Evolutionary conservation across 2,797 vertebrate genomes (phyloP).

Genomic region (Danio albolineatus): DNA sequence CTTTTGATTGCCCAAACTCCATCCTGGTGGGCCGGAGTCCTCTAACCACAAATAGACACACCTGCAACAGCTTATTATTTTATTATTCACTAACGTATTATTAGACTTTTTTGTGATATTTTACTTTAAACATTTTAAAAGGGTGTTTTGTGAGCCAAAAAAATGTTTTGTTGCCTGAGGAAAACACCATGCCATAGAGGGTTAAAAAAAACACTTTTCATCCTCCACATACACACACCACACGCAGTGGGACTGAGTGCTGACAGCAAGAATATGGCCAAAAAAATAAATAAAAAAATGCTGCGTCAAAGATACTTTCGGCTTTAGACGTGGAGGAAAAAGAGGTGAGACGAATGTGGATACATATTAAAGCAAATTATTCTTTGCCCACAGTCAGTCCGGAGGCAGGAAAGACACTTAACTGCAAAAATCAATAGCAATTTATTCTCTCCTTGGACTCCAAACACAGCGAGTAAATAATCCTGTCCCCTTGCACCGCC

Average conservation of each 20-base stretch:
- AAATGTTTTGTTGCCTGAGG: no score
- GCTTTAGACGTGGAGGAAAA: conserved; percentile 45
- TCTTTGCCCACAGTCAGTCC: conserved; percentile 74
- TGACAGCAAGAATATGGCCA: conserved; percentile 4
- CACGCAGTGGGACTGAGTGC: background rate
- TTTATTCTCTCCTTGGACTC: conserved; percentile 88
- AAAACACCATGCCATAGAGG: no score
- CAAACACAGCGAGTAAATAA: conserved; percentile 87
- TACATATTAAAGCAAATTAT: conserved; percentile 68
- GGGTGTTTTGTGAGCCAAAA: no score
- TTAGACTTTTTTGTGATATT: no score
- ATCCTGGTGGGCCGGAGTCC: no score
- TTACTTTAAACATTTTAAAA: no score
- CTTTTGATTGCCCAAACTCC: no score
- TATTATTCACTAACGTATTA: no score
- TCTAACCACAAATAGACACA: no score
- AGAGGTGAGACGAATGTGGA: conserved; percentile 63
- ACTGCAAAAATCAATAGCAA: conserved; percentile 88
- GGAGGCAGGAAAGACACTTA: conserved; percentile 79
- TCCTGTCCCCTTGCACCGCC: conserved; percentile 81
- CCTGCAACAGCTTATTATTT: no score
- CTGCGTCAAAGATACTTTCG: conserved; percentile 33
- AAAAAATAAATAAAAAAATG: background rate
- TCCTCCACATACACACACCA: background rate
- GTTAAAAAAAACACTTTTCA: background rate